Percentiles rank a stretch among this genome's conserved stretches.
phyloP scores from a whole-genome alignment of 2,797 vertebrate species.

The Oreochromis mossambicus region DNA sequence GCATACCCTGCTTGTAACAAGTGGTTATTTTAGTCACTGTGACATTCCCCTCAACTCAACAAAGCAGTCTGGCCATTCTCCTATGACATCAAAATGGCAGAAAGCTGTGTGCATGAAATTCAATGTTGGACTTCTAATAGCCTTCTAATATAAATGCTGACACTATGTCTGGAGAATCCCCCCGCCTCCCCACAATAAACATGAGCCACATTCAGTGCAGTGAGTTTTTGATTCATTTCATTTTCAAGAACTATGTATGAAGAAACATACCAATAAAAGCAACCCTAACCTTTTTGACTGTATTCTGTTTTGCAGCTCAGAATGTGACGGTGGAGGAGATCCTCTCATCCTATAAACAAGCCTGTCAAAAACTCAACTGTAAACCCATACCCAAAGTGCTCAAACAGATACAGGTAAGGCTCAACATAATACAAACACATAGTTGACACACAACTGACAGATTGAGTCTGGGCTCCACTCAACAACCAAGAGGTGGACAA shows the following conservation, averaged over 20 bases:
- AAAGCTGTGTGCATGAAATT: not conserved
- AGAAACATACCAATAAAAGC: not conserved
- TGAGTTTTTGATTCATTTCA: not conserved
- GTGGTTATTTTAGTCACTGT: not conserved
- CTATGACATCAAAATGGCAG: not conserved
- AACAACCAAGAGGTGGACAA: not conserved
- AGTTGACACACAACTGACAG: not conserved
- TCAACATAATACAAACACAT: not conserved
- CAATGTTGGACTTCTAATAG: not conserved
- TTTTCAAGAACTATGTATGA: not conserved
- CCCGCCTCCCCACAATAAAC: not conserved
- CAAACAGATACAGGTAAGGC: conserved; percentile 89
- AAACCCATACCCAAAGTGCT: conserved; percentile 90
- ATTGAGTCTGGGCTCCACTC: not conserved
- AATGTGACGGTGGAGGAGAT: conserved; percentile 93
- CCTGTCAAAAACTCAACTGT: conserved; percentile 95
- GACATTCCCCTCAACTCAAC: not conserved
- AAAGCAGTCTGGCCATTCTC: not conserved
- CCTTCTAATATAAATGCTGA: not conserved
- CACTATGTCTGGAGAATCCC: not conserved
- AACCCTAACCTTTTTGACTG: conserved; percentile 17
- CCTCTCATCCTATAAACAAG: conserved; percentile 84
- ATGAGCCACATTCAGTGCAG: not conserved
- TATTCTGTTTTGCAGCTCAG: conserved; percentile 79
- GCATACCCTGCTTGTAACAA: not conserved